phyloP scores from a whole-genome alignment of 1,140 invertebrate species.

The Papilio xuthus region DNA sequence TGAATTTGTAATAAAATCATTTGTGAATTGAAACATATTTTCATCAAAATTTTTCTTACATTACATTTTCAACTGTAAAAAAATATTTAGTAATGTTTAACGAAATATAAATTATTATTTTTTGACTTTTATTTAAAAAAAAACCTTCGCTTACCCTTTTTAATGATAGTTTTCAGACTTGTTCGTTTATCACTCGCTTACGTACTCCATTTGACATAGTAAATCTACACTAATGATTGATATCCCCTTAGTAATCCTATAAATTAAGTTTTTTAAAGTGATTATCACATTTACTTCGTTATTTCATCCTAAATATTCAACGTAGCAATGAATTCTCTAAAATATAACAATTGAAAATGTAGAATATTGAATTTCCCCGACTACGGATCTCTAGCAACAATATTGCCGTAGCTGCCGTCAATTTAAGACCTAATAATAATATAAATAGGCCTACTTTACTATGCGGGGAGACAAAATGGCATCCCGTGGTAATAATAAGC shows the following conservation, averaged over 20 bases:
- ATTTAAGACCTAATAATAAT: constrained; percentile 34
- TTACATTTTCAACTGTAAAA: neutral
- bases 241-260: too few relatives aligned
- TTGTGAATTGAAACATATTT: constrained; percentile 21
- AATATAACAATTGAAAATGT: constrained; percentile 10
- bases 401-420: constrained; percentile 3
- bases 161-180: too few relatives aligned
- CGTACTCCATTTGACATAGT: too few relatives aligned
- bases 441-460: constrained; percentile 49
- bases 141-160: too few relatives aligned
- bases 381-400: neutral
- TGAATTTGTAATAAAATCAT: constrained; percentile 27
- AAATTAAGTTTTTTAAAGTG: too few relatives aligned
- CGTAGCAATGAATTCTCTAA: neutral
- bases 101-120: neutral
- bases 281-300: neutral
- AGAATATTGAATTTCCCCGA: neutral
- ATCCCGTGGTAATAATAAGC: constrained; percentile 48
- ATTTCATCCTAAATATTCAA: neutral
- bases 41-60: neutral
- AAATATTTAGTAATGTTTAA: neutral
- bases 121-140: too few relatives aligned
- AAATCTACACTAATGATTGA: neutral
- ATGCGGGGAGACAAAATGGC: constrained; percentile 49
- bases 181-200: too few relatives aligned